Conservation (phyloP, 37 sponge, comb jelly and placozoan genomes). For the Corticium candelabrum region DNA sequence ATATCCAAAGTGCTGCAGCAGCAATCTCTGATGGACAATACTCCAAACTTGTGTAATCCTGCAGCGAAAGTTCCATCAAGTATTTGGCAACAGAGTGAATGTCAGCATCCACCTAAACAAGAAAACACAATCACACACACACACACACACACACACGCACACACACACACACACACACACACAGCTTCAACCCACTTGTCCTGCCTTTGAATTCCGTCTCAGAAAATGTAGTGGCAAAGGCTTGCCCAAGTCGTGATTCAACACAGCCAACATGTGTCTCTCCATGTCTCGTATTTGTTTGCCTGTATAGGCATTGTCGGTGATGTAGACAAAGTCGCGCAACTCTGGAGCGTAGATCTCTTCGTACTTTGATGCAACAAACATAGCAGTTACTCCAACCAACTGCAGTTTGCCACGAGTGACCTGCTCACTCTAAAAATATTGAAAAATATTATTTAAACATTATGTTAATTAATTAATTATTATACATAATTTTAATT, state of each 20-base stretch:
- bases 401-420: conserved; percentile 64
- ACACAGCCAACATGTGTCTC: conserved; percentile 48
- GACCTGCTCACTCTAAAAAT: not conserved
- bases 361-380: conserved; percentile 97
- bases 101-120: conserved; percentile 1
- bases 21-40: conserved; percentile 73
- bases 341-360: conserved; percentile 98
- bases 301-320: conserved; percentile 80
- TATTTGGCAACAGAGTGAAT: conserved; percentile 30
- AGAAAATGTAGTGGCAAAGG: conserved; percentile 93
- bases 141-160: conserved; percentile 2
- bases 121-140: not conserved
- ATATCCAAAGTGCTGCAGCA: conserved; percentile 74
- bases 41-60: conserved; percentile 56
- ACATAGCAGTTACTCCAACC: conserved; percentile 94
- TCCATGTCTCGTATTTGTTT: conserved; percentile 82
- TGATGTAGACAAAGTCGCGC: conserved; percentile 92
- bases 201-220: conserved; percentile 93
- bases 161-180: not conserved
- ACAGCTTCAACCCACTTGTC: conserved; percentile 51
- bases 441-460: not conserved
- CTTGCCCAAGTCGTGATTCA: conserved; percentile 80
- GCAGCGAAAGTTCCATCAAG: conserved; percentile 26
- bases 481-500: too few species aligned
- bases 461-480: too few species aligned